Base-by-base conservation (phyloP, 2,888 invertebrate genomes). In the Pammene aurita region DNA sequence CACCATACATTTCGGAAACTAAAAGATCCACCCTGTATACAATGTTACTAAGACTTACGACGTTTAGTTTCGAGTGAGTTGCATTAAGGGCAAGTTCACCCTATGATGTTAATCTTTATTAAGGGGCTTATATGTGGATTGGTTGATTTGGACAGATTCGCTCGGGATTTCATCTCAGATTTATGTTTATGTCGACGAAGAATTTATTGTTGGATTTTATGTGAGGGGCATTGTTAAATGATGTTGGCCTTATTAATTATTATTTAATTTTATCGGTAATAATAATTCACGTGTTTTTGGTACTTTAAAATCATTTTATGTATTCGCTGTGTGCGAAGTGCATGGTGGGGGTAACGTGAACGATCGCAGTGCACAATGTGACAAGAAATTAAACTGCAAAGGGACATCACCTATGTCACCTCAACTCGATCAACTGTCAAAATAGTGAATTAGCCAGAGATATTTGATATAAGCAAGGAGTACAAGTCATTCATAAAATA, bases 31-130 rank as follows among this genome's bases (percentile, higher is more conserved):
- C 16, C 35, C 7, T 13, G 9, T 65, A 52, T 38, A 56, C 54
- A 41, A 26, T 50, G 58, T 70, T 54, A 56, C 56, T 60, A 9
- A 35, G 13, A 71, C 63, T 74, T 85, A 75, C 41, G 75, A 52
- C 79, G 7, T 84, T 84, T 78, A 76, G 42, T 34, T 58, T 66
- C 67, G 65, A 26, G 34, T 41, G 50, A 42, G 66, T 61, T 68
- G 71, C 63, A 72, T 78, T 80, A 77, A 78, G 80, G 81, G 78
- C 73, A 75, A 75, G 73, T 72, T 71, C 81, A 74, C 82, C 85
- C 85, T 81, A 58, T 79, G 79, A 78, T 78, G 84, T 88, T 88
- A 87, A 90, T 89, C 89, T 87, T 89, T 89, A 87, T 88, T 87
- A 87, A 83, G 85, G 88, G 87, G 85, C 75, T 88, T 86, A 84